Evolutionary conservation across 2,888 invertebrate genomes (phyloP).

Genomic region (Caenorhabditis sp.): DNA sequence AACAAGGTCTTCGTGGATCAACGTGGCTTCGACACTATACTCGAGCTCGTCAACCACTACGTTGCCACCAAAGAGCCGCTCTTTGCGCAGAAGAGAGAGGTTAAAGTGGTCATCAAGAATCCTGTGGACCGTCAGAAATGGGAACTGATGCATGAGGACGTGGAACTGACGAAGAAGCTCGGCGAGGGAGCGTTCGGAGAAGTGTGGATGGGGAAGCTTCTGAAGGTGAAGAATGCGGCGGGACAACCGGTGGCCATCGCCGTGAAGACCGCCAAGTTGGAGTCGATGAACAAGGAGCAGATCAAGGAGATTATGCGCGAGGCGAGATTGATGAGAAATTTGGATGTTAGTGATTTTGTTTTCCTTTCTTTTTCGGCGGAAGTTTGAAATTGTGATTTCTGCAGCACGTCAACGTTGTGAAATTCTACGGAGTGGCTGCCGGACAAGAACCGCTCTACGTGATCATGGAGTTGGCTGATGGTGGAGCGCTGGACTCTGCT

Average conservation of each 20-base stretch:
- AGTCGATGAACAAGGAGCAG: constrained; percentile 72
- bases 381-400: neutral
- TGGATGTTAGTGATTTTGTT: constrained; percentile 49
- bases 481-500: constrained; percentile 72
- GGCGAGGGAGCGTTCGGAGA: constrained; percentile 79
- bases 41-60: constrained; percentile 52
- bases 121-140: constrained; percentile 70
- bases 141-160: constrained; percentile 75
- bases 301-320: constrained; percentile 76
- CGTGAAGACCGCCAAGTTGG: constrained; percentile 68
- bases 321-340: constrained; percentile 74
- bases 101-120: constrained; percentile 68
- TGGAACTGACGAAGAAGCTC: constrained; percentile 73
- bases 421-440: constrained; percentile 72
- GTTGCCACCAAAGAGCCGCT: constrained; percentile 31
- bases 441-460: constrained; percentile 72
- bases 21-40: constrained; percentile 50
- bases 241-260: constrained; percentile 42
- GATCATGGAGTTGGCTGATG: constrained; percentile 72
- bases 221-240: constrained; percentile 15
- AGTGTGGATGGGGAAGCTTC: constrained; percentile 58
- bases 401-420: constrained; percentile 73
- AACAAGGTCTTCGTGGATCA: constrained; percentile 58
- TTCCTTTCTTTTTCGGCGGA: no score
- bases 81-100: constrained; percentile 39